Evolutionary conservation across 2,797 vertebrate species (phyloP).

Genomic region (Oryzias sinensis): DNA sequence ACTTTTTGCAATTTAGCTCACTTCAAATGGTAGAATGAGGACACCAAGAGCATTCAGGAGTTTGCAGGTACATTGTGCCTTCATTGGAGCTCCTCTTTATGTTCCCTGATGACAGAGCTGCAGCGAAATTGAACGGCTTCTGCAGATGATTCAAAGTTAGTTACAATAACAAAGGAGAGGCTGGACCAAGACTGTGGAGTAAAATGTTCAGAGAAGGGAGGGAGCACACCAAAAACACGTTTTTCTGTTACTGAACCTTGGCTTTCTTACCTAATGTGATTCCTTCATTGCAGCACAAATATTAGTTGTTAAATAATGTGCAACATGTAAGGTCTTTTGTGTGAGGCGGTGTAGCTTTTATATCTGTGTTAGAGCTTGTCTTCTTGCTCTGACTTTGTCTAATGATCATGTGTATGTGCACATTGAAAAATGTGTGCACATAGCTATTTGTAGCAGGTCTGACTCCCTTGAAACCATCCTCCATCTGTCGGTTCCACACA

Average conservation of each 20-base stretch:
- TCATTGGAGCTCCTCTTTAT: slow-evolving; percentile 17
- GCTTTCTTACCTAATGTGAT: not conserved
- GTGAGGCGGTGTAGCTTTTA: slow-evolving; percentile 35
- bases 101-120: slow-evolving; percentile 40
- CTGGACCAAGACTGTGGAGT: not conserved
- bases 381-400: slow-evolving; percentile 31
- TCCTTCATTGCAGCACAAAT: not conserved
- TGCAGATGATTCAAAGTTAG: slow-evolving; percentile 31
- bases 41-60: slow-evolving; percentile 24
- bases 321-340: slow-evolving; percentile 14
- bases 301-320: slow-evolving; percentile 7
- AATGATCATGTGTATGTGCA: slow-evolving; percentile 34
- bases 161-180: slow-evolving; percentile 17
- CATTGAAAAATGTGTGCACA: slow-evolving; percentile 33
- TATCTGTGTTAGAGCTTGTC: slow-evolving; percentile 30
- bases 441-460: slow-evolving; percentile 76
- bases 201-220: too few relatives aligned
- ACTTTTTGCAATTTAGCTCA: slow-evolving; percentile 28
- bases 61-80: slow-evolving; percentile 14
- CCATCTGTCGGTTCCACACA: slow-evolving; percentile 72
- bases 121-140: slow-evolving; percentile 44
- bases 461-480: slow-evolving; percentile 72
- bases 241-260: too few relatives aligned
- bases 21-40: slow-evolving; percentile 42
- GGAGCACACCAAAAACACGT: too few relatives aligned